These are phyloP conservation scores for Hylia prasina DNA, from an alignment of 2,113 vertebrate genomes.

Conservation along the genomic window DNA sequence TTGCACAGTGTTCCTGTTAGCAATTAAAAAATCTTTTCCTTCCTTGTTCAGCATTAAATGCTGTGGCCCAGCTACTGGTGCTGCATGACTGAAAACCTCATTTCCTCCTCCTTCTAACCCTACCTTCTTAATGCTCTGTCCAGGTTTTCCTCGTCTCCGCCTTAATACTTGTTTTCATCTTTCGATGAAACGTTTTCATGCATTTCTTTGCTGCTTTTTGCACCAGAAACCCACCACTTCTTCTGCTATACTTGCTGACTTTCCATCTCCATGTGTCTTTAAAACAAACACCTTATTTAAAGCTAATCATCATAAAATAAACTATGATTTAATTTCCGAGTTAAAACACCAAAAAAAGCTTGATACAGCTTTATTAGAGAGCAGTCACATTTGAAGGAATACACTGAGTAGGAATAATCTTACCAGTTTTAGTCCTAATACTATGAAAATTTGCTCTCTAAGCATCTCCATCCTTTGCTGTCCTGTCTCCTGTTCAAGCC, in stretches of 20 bases:
- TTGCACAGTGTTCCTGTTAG: neutral
- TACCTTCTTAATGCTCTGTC: neutral
- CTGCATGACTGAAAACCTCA: neutral
- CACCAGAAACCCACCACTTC: neutral
- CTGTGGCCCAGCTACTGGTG: neutral
- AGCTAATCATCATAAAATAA: neutral
- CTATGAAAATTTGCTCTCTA: neutral
- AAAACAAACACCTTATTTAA: neutral
- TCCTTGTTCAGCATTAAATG: neutral
- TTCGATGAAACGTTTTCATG: neutral
- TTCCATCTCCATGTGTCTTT: neutral
- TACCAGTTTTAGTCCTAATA: neutral
- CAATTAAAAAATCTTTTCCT: neutral
- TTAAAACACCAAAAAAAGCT: neutral
- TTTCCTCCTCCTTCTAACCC: neutral
- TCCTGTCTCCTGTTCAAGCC: neutral
- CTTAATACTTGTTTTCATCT: neutral
- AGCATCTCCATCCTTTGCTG: neutral
- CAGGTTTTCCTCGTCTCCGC: neutral
- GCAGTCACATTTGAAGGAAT: neutral
- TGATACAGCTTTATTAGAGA: neutral
- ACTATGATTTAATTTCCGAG: neutral
- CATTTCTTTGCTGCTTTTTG: neutral
- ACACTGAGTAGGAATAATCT: neutral
- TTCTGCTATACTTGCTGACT: neutral